Evolutionary conservation across 2,113 vertebrate species (phyloP), one percentile per base, ranked within the genome.

Genomic region (Sialia sialis): DNA sequence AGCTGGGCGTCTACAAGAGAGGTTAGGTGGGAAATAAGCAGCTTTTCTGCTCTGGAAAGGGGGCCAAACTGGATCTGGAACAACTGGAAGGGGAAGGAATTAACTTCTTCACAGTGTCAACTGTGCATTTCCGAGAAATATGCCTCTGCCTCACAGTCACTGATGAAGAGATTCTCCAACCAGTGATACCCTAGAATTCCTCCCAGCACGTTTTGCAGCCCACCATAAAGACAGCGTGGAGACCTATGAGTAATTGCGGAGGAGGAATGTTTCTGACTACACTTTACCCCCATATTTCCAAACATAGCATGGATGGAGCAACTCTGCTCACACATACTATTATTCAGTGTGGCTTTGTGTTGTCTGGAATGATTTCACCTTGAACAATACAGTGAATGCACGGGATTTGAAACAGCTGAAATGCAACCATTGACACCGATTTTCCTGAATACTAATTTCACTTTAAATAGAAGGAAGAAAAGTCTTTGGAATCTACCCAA

Each of bases 261-360:
- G 93, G 89, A 87, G 89, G 87, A 95, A 83, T 85, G 91, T 89
- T 92, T 96, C 83, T 84, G 72, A 70, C 43, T 89, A 77, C n/a
- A 44, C 39, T 75, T 88, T 73, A 58, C 78, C 43, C 79, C 84
- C 0, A 0, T 93, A 89, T 87, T 90, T 79, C 73, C 80, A 93
- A 91, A 96, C 76, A 85, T 67, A 96, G 78, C 49, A 68, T 0
- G 73, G 88, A 80, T 74, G 54, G 76, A 90, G 56, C 88, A 67
- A 43, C 46, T 79, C 87, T 90, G 25, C 77, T 91, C 87, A 86
- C 2, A 3, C 55, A 83, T 63, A 77, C 38, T 91, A 34, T 68
- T 87, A 55, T 69, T 91, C 55, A 73, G 30, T 72, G 58, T 74
- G 41, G 32, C 20, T 91, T 73, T 92, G 73, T 90, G 51, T 74